A percentile compares a stretch with the other conserved stretches of the same genome.
phyloP scores from a whole-genome alignment of 2,797 vertebrate genomes.

The Ambastaia sidthimunki region DNA sequence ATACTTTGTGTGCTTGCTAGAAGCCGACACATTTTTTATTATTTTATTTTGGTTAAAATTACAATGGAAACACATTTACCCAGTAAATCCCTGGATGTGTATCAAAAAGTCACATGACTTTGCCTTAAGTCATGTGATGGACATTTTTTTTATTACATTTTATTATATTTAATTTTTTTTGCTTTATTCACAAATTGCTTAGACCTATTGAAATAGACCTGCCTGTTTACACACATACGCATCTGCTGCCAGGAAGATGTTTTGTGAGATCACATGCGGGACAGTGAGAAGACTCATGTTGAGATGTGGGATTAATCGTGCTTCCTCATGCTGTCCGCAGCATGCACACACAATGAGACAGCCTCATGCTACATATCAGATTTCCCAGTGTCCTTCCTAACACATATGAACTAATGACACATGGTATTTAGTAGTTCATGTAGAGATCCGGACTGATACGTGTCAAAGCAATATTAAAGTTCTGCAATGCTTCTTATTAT shows the following conservation, averaged over 20 bases:
- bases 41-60: too few relatives aligned
- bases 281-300: neutral
- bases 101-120: too few relatives aligned
- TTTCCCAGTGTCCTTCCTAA: constrained; percentile 39
- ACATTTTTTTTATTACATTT: too few relatives aligned
- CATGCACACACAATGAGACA: constrained; percentile 33
- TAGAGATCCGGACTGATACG: constrained; percentile 5
- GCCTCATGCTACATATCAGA: constrained; percentile 28
- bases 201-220: neutral
- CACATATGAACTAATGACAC: constrained; percentile 25
- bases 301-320: constrained; percentile 44
- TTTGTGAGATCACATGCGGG: neutral
- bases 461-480: constrained; percentile 1
- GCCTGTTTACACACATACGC: neutral
- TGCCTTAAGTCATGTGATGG: too few relatives aligned
- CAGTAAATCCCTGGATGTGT: too few relatives aligned
- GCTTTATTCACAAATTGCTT: neutral
- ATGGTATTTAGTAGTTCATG: constrained; percentile 10
- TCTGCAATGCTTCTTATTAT: neutral
- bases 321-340: constrained; percentile 39
- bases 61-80: too few relatives aligned
- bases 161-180: too few relatives aligned
- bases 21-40: too few relatives aligned
- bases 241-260: neutral
- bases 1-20: too few relatives aligned